These are phyloP conservation scores for Paguma larvata DNA, from an alignment of 2,797 vertebrate genomes.

Conservation along the genomic window DNA sequence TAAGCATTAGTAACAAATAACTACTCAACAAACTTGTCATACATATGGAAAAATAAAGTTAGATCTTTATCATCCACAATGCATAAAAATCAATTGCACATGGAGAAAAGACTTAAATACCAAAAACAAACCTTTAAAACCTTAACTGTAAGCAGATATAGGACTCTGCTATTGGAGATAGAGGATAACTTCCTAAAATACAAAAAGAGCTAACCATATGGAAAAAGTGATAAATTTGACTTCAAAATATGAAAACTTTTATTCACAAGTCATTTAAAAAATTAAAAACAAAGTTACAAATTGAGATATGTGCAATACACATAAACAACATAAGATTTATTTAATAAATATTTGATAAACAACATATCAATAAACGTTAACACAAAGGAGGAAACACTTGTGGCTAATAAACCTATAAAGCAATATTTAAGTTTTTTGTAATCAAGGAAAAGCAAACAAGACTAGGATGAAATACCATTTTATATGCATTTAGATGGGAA, in stretches of 20 bases:
- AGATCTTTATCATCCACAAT: not conserved
- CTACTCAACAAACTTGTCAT: not conserved
- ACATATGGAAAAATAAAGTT: constrained; percentile 4
- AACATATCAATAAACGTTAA: not conserved
- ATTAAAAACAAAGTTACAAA: not conserved
- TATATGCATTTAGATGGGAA: not conserved
- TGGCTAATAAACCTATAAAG: not conserved
- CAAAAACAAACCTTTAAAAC: constrained; percentile 12
- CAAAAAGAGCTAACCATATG: not conserved
- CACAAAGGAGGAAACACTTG: not conserved
- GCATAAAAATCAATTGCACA: not conserved
- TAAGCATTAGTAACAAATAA: constrained; percentile 11
- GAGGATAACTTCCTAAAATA: not conserved
- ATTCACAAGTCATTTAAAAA: constrained; percentile 40
- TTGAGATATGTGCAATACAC: not conserved
- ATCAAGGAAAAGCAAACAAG: not conserved
- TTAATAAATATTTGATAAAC: not conserved
- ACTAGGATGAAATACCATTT: not conserved
- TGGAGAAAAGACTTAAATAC: constrained; percentile 33
- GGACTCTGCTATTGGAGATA: not conserved
- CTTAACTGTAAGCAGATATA: not conserved
- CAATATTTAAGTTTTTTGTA: not conserved
- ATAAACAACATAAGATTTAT: not conserved
- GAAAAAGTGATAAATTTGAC: not conserved
- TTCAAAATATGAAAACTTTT: constrained; percentile 35